Evolutionary conservation across 2,888 invertebrate genomes (phyloP).

Genomic region (Dascillus cervinus): DNA sequence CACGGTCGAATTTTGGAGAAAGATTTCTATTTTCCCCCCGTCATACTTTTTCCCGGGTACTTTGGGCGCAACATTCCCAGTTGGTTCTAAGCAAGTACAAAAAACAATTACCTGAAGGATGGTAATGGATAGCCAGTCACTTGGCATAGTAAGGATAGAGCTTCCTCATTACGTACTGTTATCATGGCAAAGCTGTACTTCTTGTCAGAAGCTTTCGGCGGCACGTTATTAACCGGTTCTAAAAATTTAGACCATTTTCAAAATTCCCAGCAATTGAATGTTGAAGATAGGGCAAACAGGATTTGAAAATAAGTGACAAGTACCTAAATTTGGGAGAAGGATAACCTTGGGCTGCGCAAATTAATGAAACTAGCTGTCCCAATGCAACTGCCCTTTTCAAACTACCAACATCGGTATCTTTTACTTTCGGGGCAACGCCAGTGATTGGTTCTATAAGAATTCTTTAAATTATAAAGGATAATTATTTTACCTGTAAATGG

Average conservation of each 20-base stretch:
- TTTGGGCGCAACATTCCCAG: constrained; percentile 53
- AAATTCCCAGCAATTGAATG: too few species aligned
- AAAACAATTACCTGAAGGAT: constrained; percentile 53
- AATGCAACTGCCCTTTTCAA: constrained; percentile 36
- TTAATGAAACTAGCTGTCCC: constrained; percentile 36
- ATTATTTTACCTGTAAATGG: constrained; percentile 53
- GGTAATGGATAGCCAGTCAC: constrained; percentile 65
- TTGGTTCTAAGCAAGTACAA: constrained; percentile 44
- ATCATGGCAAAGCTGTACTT: constrained; percentile 41
- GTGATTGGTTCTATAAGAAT: constrained; percentile 41
- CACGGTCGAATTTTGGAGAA: constrained; percentile 21
- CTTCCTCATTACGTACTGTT: constrained; percentile 25
- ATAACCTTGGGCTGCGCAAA: constrained; percentile 47
- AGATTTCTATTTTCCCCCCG: constrained; percentile 5
- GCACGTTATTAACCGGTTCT: constrained; percentile 61
- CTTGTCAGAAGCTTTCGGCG: constrained; percentile 46
- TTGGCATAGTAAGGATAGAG: constrained; percentile 59
- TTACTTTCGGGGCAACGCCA: constrained; percentile 45
- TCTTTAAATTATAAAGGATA: not conserved
- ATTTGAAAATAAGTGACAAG: constrained; percentile 1
- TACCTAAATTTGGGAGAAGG: constrained; percentile 62
- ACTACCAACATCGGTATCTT: constrained; percentile 43
- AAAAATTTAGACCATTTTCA: too few species aligned
- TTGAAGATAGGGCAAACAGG: constrained; percentile 1
- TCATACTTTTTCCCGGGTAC: constrained; percentile 11